These are phyloP conservation scores for Danio kyathit DNA, from an alignment of 2,797 vertebrate species.

Conservation along the genomic window DNA sequence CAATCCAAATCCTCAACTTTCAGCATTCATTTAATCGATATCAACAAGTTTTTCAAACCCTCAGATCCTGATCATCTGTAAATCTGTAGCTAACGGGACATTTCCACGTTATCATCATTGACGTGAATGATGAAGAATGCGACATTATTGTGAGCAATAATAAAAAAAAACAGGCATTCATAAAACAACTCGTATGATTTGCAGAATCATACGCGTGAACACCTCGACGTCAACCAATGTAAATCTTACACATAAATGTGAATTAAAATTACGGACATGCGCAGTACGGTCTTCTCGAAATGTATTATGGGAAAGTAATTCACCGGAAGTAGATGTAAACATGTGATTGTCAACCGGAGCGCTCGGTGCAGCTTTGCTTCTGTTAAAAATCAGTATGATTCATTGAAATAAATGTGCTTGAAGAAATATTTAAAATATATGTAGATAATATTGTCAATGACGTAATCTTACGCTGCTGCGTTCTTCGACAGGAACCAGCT, in stretches of 20 bases:
- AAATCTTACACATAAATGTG: conserved; percentile 21
- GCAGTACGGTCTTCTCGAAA: background rate
- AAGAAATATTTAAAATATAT: background rate
- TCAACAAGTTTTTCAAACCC: background rate
- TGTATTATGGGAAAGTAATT: conserved; percentile 37
- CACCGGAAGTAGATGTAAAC: conserved; percentile 53
- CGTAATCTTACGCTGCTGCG: background rate
- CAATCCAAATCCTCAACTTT: background rate
- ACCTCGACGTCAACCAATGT: background rate
- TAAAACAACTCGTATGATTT: background rate
- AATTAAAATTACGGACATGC: background rate
- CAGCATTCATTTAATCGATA: background rate
- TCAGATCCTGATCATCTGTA: background rate
- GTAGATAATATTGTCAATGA: background rate
- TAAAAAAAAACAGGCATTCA: background rate
- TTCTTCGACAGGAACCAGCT: background rate
- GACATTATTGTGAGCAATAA: background rate
- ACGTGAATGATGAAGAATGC: background rate
- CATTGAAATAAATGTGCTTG: conserved; percentile 5
- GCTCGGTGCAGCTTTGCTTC: background rate
- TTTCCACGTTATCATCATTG: background rate
- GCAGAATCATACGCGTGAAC: background rate
- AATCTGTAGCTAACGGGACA: background rate
- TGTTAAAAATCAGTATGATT: background rate
- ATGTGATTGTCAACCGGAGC: conserved; percentile 10